These are phyloP conservation scores for Upupa epops DNA, from an alignment of 2,113 vertebrate species.

Conservation along the genomic window DNA sequence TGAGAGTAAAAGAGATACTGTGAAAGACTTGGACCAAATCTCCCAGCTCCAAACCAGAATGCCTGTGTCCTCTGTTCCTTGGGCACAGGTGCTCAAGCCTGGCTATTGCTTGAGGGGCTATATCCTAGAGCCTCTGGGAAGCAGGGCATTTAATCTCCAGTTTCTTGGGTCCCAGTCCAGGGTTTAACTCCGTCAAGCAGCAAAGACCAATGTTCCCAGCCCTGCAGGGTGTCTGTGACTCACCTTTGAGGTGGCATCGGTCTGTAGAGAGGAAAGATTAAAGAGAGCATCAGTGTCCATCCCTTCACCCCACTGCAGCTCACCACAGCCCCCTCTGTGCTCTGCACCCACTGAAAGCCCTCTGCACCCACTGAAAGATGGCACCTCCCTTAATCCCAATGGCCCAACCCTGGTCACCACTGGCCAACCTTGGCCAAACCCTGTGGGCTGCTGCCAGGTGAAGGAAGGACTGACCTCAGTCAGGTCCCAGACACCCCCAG, in stretches of 20 bases:
- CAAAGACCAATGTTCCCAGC: neutral
- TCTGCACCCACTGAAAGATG: neutral
- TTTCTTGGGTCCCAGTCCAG: neutral
- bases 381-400: neutral
- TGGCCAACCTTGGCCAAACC: neutral
- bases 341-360: too few species aligned
- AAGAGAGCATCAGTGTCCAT: neutral
- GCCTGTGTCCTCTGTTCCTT: neutral
- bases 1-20: neutral
- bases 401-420: neutral
- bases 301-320: neutral
- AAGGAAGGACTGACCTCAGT: neutral
- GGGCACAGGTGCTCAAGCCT: neutral
- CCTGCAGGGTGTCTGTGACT: neutral
- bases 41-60: neutral
- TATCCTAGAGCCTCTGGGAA: neutral
- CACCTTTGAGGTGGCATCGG: constrained; percentile 59
- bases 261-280: neutral
- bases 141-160: neutral
- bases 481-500: neutral
- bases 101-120: neutral
- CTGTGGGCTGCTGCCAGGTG: neutral
- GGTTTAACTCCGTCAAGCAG: neutral
- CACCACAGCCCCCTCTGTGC: neutral
- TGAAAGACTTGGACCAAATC: neutral